These are phyloP conservation scores for Teleiodes luculella DNA, from an alignment of 2,888 invertebrate species.

Conservation along the genomic window DNA sequence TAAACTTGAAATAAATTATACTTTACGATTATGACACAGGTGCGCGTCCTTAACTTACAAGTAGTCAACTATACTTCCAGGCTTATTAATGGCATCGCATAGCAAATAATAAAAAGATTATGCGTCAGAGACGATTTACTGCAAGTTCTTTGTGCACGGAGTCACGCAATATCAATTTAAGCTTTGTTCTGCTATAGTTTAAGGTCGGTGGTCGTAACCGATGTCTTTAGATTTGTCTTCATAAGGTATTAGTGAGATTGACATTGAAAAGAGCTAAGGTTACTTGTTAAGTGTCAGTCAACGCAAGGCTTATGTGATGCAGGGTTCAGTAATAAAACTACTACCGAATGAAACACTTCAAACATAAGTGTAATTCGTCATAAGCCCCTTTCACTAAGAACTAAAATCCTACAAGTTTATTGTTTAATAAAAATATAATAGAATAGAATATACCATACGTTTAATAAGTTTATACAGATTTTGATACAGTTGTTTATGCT, in stretches of 20 bases:
- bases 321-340: background rate
- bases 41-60: too few species aligned
- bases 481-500: too few species aligned
- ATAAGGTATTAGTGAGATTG: background rate
- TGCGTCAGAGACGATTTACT: background rate
- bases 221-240: background rate
- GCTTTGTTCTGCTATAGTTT: constrained; percentile 1
- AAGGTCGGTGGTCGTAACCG: constrained; percentile 8
- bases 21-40: too few species aligned
- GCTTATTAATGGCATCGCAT: constrained; percentile 1
- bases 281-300: background rate
- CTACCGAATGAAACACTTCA: too few species aligned
- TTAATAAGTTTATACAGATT: too few species aligned
- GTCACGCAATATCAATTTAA: constrained; percentile 14
- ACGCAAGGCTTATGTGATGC: background rate
- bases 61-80: background rate
- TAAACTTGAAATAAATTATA: too few species aligned
- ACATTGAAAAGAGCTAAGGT: background rate
- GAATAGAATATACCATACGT: too few species aligned
- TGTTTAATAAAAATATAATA: too few species aligned
- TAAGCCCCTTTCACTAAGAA: too few species aligned
- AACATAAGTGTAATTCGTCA: too few species aligned
- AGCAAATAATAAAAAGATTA: constrained; percentile 12
- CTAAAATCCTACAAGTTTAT: too few species aligned
- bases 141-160: constrained; percentile 12